Conservation (phyloP, 2,113 vertebrate genomes). For the Rhodinocichla rosea region DNA sequence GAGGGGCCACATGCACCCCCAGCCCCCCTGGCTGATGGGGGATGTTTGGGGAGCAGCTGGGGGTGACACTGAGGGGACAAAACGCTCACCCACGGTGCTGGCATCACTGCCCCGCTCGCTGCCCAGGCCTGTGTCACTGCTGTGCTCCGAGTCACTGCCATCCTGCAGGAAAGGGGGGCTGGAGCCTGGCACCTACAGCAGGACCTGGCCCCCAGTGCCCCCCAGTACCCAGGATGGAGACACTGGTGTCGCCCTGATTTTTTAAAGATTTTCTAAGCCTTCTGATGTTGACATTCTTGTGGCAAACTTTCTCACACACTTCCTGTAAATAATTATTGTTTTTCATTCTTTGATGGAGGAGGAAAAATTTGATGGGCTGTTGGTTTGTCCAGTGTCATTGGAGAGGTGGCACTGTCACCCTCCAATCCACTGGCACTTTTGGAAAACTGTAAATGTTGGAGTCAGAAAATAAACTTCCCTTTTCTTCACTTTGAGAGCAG, state of each 20-base stretch:
- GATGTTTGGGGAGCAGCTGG: fast-evolving
- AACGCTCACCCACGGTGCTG: constrained; percentile 64
- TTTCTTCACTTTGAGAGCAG: too few species aligned
- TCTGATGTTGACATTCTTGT: too few species aligned
- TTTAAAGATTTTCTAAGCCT: too few species aligned
- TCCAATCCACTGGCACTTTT: too few species aligned
- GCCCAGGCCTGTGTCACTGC: constrained; percentile 70
- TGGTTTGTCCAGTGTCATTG: too few species aligned
- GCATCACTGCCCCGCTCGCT: constrained; percentile 44
- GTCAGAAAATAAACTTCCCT: too few species aligned
- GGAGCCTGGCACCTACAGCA: background rate
- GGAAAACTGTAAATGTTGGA: too few species aligned
- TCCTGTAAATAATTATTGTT: too few species aligned
- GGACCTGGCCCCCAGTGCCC: background rate
- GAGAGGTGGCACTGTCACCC: too few species aligned
- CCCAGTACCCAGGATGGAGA: fast-evolving
- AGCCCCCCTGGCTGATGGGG: fast-evolving
- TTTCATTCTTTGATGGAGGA: too few species aligned
- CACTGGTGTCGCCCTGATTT: background rate
- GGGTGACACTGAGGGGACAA: background rate
- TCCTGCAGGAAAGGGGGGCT: constrained; percentile 62
- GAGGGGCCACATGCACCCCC: fast-evolving
- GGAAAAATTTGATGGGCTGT: too few species aligned
- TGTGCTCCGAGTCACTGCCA: constrained; percentile 60
- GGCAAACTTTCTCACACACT: too few species aligned